Base-by-base conservation (phyloP, 2,888 invertebrate species). In the Yponomeuta evonymella region DNA sequence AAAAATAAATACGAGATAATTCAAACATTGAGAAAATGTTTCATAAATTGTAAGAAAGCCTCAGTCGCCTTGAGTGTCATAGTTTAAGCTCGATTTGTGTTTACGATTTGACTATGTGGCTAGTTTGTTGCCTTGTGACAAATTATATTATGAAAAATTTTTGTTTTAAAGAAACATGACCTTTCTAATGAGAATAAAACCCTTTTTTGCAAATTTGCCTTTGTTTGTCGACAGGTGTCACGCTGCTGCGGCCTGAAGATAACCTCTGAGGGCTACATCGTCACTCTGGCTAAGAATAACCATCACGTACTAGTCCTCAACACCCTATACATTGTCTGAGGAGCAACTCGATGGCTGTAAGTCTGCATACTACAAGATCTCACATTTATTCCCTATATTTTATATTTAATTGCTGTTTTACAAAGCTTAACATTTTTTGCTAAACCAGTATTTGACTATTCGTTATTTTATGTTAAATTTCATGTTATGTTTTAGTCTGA, bases 161-260 rank as follows among this genome's bases (percentile, higher is more conserved):
- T 1, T 1, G 0, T 23, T 23, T 23, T 33, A 33, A 33, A 33
- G 33, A 33, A 33, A 23, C 23, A 23, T 33, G 33, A 33, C 5
- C 33, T 33, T 33, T 33, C 33, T 43, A 43, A 43, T 9, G 43
- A 43, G 43, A 43, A 5, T 43, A 43, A 8, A 8, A 43, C 5
- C 1, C 6, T 43, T 43, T 43, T 12, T 58, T 12, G 51, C 12
- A 1, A 58, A 3, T 15, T 15, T 15, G 51, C 8, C 15, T 58
- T 58, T n/a, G n/a, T 48, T 67, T 67, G 48, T 75, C 87, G 87
- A n/a, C 93, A 98, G 97, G 98, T 99, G 75, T 98, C 98, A 76
- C 97, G 98, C 82, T 99, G 98, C 94, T 99, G 98, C 88, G 98
- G 98, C 75, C 94, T 99, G 83, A 98, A 98, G 93, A 98, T 99